Conservation (phyloP, 2,113 vertebrate species). For the Corynorhinus townsendii region DNA sequence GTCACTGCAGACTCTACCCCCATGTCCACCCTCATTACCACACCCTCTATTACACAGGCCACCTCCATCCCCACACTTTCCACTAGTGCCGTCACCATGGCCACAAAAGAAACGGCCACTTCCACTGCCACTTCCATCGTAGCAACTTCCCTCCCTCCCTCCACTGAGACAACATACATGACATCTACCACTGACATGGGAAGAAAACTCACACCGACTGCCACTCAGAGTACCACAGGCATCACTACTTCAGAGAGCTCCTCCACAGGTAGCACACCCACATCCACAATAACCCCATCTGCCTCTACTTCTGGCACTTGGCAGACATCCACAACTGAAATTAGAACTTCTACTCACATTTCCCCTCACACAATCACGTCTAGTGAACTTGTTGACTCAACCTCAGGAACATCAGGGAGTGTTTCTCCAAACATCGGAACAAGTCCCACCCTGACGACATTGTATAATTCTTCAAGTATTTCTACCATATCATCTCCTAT, state of each 20-base stretch:
- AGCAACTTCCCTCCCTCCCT: background rate
- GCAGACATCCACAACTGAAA: background rate
- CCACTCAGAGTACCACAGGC: background rate
- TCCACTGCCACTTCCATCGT: background rate
- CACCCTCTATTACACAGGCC: accelerated
- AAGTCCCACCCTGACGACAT: too few relatives aligned
- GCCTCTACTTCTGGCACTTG: background rate
- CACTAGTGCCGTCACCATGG: accelerated
- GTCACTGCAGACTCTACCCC: accelerated
- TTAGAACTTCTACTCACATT: background rate
- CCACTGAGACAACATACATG: background rate
- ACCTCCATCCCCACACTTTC: accelerated
- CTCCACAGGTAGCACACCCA: background rate
- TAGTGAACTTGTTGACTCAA: too few relatives aligned
- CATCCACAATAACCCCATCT: background rate
- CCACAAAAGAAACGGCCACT: background rate
- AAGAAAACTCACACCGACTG: background rate
- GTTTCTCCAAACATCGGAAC: background rate
- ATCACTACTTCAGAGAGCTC: background rate
- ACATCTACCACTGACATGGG: background rate
- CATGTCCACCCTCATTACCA: accelerated
- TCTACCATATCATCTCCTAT: background rate
- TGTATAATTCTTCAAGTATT: background rate
- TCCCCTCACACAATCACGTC: too few relatives aligned
- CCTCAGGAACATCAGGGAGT: too few relatives aligned